Conservation (phyloP, 2,797 vertebrate species). For the Kryptolebias ocellatus region DNA sequence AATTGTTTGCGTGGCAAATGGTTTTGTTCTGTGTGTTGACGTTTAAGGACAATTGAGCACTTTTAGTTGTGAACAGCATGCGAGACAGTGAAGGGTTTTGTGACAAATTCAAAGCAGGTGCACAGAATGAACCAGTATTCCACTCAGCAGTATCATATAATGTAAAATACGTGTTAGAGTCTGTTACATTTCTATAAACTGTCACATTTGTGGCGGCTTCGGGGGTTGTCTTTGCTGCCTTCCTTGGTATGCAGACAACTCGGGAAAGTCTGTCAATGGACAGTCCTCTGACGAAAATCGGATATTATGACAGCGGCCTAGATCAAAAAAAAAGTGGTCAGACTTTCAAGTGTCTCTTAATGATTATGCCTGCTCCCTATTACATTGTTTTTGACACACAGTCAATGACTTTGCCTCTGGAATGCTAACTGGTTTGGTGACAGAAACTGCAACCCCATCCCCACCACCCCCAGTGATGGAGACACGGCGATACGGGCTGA, state of each 20-base stretch:
- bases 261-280: too few species aligned
- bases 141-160: too few species aligned
- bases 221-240: not conserved
- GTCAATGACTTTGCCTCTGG: slow-evolving; percentile 52
- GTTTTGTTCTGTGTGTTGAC: too few species aligned
- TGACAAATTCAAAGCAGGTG: not conserved
- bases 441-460: slow-evolving; percentile 43
- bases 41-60: not conserved
- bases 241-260: not conserved
- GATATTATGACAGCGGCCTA: too few species aligned
- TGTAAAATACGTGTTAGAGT: not conserved
- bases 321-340: too few species aligned
- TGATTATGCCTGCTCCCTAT: slow-evolving; percentile 20
- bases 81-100: not conserved
- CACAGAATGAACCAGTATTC: too few species aligned
- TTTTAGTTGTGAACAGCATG: not conserved
- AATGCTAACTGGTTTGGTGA: slow-evolving; percentile 54
- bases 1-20: too few species aligned
- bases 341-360: slow-evolving; percentile 33
- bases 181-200: too few species aligned
- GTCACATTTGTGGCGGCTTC: not conserved
- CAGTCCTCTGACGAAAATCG: too few species aligned
- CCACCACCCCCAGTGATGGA: slow-evolving; percentile 57
- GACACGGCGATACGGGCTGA: slow-evolving; percentile 59
- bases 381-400: slow-evolving; percentile 46